These are phyloP conservation scores for Argyra leucocephala DNA, from an alignment of 2,888 invertebrate species.

Conservation along the genomic window DNA sequence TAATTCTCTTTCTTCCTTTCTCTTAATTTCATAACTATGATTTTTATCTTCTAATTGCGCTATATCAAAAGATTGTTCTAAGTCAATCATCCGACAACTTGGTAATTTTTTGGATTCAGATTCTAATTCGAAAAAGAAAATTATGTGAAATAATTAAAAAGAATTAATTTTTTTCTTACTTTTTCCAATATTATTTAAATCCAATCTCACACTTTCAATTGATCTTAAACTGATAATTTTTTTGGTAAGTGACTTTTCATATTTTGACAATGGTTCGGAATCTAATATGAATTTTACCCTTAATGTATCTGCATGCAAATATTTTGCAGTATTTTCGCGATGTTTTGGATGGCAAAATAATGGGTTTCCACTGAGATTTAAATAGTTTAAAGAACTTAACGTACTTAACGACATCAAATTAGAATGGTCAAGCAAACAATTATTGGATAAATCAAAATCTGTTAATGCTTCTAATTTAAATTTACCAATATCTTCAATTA, in stretches of 20 bases:
- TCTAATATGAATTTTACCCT: constrained; percentile 51
- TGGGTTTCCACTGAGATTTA: constrained; percentile 55
- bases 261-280: constrained; percentile 45
- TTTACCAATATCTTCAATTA: constrained; percentile 53
- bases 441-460: constrained; percentile 54
- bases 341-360: constrained; percentile 53
- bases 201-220: constrained; percentile 28
- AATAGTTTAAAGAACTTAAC: constrained; percentile 46
- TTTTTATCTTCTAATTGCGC: constrained; percentile 12
- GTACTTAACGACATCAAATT: constrained; percentile 48
- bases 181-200: background rate
- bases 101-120: background rate
- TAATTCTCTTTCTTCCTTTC: constrained; percentile 49
- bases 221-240: no score
- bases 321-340: constrained; percentile 46
- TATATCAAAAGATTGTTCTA: background rate
- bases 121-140: background rate
- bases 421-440: constrained; percentile 54
- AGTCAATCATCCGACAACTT: background rate
- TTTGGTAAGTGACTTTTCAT: constrained; percentile 47
- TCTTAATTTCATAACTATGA: constrained; percentile 51
- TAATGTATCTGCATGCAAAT: constrained; percentile 49
- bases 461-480: constrained; percentile 47
- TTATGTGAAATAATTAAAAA: background rate
- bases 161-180: background rate